phyloP scores from a whole-genome alignment of 2,888 invertebrate genomes.

The Pheosia gnoma region DNA sequence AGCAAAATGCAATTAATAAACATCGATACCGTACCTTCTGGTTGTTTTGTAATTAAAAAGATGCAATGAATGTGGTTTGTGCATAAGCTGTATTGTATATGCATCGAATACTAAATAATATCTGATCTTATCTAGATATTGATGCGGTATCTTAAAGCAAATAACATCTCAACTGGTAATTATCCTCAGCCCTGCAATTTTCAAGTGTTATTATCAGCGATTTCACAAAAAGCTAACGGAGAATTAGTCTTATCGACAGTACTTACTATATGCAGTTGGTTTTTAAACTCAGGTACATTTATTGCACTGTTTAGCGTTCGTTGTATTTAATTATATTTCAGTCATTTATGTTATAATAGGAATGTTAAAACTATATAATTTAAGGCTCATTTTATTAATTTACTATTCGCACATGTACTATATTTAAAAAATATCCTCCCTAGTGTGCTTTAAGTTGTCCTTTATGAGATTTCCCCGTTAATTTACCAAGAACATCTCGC shows the following conservation, averaged over 20 bases:
- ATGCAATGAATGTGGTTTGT: neutral
- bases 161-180: slow-evolving; percentile 2
- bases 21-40: neutral
- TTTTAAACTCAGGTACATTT: no score
- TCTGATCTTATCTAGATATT: neutral
- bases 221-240: neutral
- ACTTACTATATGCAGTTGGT: neutral
- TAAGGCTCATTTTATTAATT: no score
- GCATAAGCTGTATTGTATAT: neutral
- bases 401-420: no score
- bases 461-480: neutral
- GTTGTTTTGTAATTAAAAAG: neutral
- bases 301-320: no score
- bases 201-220: neutral
- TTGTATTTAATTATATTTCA: no score
- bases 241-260: neutral
- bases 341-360: no score
- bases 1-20: neutral
- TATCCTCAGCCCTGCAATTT: neutral
- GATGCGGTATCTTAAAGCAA: slow-evolving; percentile 5
- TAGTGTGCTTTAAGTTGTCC: neutral
- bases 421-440: no score
- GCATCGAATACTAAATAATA: neutral
- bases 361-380: no score
- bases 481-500: slow-evolving; percentile 5